A percentile compares a stretch with the other conserved stretches of the same genome.
These are phyloP conservation scores for Drosophila picticornis DNA, from an alignment of 2,888 invertebrate genomes.

Conservation along the genomic window DNA sequence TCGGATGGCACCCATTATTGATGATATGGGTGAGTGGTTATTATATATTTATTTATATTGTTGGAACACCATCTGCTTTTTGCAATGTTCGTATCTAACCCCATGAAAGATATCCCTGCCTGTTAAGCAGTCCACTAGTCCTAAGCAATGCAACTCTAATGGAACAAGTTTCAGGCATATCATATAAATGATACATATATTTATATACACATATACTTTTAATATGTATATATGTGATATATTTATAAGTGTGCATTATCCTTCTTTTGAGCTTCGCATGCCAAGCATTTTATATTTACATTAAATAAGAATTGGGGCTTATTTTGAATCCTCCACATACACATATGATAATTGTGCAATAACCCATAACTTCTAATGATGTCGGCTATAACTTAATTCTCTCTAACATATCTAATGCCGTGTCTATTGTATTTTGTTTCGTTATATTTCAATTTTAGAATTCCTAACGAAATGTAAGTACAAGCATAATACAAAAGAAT, in stretches of 20 bases:
- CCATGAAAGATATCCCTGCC: slow-evolving; percentile 39
- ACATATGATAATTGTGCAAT: slow-evolving; percentile 1
- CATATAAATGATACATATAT: slow-evolving; percentile 6
- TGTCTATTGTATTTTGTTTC: slow-evolving; percentile 73
- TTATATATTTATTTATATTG: background rate
- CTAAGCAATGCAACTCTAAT: slow-evolving; percentile 61
- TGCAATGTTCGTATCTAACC: slow-evolving; percentile 12
- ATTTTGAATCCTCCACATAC: background rate
- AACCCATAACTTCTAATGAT: background rate
- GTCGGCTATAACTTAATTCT: slow-evolving; percentile 17
- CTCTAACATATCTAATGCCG: slow-evolving; percentile 58
- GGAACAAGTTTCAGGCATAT: slow-evolving; percentile 68
- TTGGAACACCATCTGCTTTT: slow-evolving; percentile 45
- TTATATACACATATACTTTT: slow-evolving; percentile 2
- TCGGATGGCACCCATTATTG: slow-evolving; percentile 97
- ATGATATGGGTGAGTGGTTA: slow-evolving; percentile 94
- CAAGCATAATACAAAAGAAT: slow-evolving; percentile 35
- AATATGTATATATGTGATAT: slow-evolving; percentile 9
- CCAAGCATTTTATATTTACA: slow-evolving; percentile 59
- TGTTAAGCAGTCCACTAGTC: slow-evolving; percentile 56
- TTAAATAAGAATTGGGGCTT: background rate
- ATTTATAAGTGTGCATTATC: slow-evolving; percentile 48
- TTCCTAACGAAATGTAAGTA: slow-evolving; percentile 75
- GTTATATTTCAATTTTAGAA: slow-evolving; percentile 72
- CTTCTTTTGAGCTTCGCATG: slow-evolving; percentile 47